Evolutionary conservation across 1,140 invertebrate species (phyloP).

Genomic region (Platyura marginata): DNA sequence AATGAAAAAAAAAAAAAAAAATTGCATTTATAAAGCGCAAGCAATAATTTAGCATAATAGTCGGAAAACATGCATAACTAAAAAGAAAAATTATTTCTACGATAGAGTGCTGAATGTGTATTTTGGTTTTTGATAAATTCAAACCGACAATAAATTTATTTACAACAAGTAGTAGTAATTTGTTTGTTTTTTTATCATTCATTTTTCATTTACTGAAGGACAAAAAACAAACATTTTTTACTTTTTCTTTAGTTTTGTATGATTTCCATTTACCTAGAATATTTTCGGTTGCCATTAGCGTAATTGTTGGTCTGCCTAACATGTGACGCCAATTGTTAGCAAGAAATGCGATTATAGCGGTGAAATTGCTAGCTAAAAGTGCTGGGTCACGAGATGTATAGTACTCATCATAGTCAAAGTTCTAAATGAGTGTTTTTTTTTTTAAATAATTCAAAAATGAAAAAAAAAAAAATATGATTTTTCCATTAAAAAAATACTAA

Average conservation of each 20-base stretch:
- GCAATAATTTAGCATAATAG: conserved; percentile 1
- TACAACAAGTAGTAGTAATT: too few species aligned
- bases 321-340: conserved; percentile 85
- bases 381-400: conserved; percentile 82
- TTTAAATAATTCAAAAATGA: too few species aligned
- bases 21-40: conserved; percentile 1
- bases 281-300: conserved; percentile 58
- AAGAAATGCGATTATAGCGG: conserved; percentile 75
- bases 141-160: too few species aligned
- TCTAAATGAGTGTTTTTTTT: conserved; percentile 41
- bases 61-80: background rate
- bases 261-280: conserved; percentile 60
- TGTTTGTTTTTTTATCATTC: too few species aligned
- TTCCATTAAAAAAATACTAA: too few species aligned
- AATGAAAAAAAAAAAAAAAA: background rate
- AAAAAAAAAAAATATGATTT: too few species aligned
- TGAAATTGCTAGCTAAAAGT: conserved; percentile 72
- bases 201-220: too few species aligned
- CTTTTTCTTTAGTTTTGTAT: too few species aligned
- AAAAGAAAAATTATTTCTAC: background rate
- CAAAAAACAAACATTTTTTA: too few species aligned
- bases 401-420: conserved; percentile 83
- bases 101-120: background rate
- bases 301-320: conserved; percentile 76
- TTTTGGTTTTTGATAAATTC: background rate